These are phyloP conservation scores for Pseudomyrmex cubaensis DNA, from an alignment of 1,140 invertebrate genomes.

Conservation along the genomic window DNA sequence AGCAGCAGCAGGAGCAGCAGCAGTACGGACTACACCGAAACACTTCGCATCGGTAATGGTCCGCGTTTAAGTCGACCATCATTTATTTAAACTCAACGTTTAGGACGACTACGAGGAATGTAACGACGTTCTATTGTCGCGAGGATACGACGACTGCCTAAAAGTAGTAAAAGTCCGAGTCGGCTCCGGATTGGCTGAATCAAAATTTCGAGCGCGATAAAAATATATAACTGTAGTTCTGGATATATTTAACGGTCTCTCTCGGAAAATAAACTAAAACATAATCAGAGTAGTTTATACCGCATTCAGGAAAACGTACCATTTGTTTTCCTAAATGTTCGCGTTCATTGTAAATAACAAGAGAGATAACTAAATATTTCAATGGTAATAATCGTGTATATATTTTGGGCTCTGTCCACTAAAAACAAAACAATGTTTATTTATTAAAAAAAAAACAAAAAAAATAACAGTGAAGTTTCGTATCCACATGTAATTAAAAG, in stretches of 20 bases:
- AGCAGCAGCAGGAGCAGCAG: slow-evolving; percentile 27
- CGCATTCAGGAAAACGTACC: background rate
- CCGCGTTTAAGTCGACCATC: slow-evolving; percentile 81
- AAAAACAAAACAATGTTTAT: no score
- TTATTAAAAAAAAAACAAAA: no score
- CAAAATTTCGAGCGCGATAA: background rate
- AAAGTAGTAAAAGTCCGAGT: slow-evolving; percentile 18
- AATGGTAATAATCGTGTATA: background rate
- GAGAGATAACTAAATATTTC: background rate
- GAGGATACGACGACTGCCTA: background rate
- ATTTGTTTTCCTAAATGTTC: background rate
- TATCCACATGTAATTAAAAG: background rate
- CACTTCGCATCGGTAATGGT: slow-evolving; percentile 79
- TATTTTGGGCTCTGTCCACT: no score
- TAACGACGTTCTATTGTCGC: slow-evolving; percentile 21
- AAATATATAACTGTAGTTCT: no score
- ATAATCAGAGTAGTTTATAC: background rate
- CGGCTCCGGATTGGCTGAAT: background rate
- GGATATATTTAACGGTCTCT: no score
- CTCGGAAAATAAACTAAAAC: no score
- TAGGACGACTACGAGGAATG: background rate
- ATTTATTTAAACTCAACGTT: slow-evolving; percentile 80
- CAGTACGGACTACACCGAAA: slow-evolving; percentile 65
- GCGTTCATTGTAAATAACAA: background rate
- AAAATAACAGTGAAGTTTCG: no score